Conservation (phyloP, 2,113 vertebrate species). For the Terrapene triunguis region DNA sequence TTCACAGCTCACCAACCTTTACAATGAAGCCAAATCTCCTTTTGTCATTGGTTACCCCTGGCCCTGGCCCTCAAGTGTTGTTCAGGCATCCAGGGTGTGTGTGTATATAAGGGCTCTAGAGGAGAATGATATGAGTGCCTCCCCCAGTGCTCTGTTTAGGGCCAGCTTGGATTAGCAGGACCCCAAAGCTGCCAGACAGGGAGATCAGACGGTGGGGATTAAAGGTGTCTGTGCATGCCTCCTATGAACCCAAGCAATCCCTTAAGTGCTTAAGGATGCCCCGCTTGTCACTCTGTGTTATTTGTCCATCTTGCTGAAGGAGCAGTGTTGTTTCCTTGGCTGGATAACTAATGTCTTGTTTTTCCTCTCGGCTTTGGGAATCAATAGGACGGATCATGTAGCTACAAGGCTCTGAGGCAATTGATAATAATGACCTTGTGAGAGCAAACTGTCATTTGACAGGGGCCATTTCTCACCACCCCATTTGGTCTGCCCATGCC, state of each 20-base stretch:
- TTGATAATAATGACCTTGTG: not conserved
- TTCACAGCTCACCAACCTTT: too few species aligned
- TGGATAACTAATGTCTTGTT: not conserved
- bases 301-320: fast-evolving
- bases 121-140: not conserved
- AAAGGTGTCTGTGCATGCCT: fast-evolving
- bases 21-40: too few species aligned
- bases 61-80: too few species aligned
- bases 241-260: not conserved
- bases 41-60: too few species aligned
- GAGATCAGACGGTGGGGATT: not conserved
- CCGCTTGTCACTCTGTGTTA: not conserved
- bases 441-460: fast-evolving
- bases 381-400: fast-evolving
- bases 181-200: not conserved
- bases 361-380: not conserved
- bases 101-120: not conserved
- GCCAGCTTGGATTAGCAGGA: not conserved
- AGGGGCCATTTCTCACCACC: not conserved
- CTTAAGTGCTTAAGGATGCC: not conserved
- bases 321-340: fast-evolving
- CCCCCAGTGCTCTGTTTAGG: not conserved
- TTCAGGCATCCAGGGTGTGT: too few species aligned
- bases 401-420: fast-evolving
- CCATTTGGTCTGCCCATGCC: fast-evolving